Base-by-base conservation (phyloP, 2,797 vertebrate genomes). In the Tolypeutes matacus region DNA sequence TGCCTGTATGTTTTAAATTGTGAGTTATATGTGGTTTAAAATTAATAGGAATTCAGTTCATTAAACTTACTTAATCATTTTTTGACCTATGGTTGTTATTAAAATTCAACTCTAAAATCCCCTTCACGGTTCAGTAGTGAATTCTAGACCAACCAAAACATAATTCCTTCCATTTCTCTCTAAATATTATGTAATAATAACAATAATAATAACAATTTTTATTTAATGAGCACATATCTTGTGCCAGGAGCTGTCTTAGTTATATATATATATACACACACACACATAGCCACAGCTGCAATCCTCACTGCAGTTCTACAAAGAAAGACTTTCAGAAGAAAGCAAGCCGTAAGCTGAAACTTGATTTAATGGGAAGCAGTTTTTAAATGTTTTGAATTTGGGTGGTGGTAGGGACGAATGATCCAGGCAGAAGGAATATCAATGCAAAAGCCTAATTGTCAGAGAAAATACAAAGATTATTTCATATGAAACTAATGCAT, bases 51-150 rank as follows among this genome's bases (percentile, higher is more conserved):
- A 88, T 70, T 76, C 90, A 8, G 9, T 80, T 65, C 36, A 34
- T 42, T 7, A 64, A 20, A 56, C 64, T 14, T 53, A 77, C 46
- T 70, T 81, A 34, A 81, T 60, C 15, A 34, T 36, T 76, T 51
- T 81, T 51, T 1, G 1, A 2, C 21, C 23, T 11, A 53, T 23
- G 5, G 21, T 65, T 93, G 31, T 34, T 80, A 86, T 51, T 94
- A 65, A 85, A 39, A 76, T 77, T 60, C 58, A 89, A 76, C 11
- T 86, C 29, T 60, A 83, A 89, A 82, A 67, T 92, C 11, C 25
- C 27, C 20, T 70, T 92, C n/a, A 70, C 17, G 89, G 14, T 14
- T n/a, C 12, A 77, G 27, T 36, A 89, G 39, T 64, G 82, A 56
- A 36, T 69, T 89, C 67, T 31, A 42, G 3, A 5, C 73, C 7